Evolutionary conservation across 2,888 invertebrate species (phyloP).

Genomic region (Cryptops parisi): DNA sequence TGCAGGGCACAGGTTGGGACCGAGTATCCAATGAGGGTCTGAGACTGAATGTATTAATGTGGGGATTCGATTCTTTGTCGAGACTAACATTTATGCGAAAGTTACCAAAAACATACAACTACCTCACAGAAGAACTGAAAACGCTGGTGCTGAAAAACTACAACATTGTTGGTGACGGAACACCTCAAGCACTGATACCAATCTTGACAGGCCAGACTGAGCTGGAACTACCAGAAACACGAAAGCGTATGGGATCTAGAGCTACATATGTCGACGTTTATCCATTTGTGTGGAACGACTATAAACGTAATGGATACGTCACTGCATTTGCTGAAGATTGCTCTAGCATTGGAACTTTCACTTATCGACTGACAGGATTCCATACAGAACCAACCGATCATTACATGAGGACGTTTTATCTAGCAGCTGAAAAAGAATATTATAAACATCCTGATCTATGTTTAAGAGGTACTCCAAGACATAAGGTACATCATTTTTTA

Average conservation of each 20-base stretch:
- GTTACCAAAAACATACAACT: slow-evolving; percentile 57
- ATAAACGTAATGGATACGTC: slow-evolving; percentile 35
- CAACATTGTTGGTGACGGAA: slow-evolving; percentile 32
- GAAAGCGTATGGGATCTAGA: slow-evolving; percentile 47
- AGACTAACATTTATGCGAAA: slow-evolving; percentile 63
- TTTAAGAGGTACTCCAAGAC: slow-evolving; percentile 54
- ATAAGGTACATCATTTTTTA: slow-evolving; percentile 46
- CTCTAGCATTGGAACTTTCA: slow-evolving; percentile 70
- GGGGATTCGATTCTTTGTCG: slow-evolving; percentile 80
- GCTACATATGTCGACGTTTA: slow-evolving; percentile 55
- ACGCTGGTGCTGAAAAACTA: slow-evolving; percentile 54
- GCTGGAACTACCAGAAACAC: slow-evolving; percentile 71
- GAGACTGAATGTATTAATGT: slow-evolving; percentile 58
- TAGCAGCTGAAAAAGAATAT: slow-evolving; percentile 46
- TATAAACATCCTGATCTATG: slow-evolving; percentile 46
- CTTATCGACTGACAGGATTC: slow-evolving; percentile 79
- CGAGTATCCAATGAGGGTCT: slow-evolving; percentile 36
- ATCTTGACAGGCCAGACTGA: slow-evolving; percentile 65
- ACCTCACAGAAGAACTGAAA: slow-evolving; percentile 45
- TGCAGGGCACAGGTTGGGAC: slow-evolving; percentile 35
- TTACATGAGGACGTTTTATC: slow-evolving; percentile 66
- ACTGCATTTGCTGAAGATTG: slow-evolving; percentile 80
- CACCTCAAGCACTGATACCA: slow-evolving; percentile 55
- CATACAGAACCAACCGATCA: slow-evolving; percentile 70
- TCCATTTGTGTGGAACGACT: slow-evolving; percentile 75